Conservation (phyloP, 2,888 invertebrate genomes). For the Linnaemya vulpina region DNA sequence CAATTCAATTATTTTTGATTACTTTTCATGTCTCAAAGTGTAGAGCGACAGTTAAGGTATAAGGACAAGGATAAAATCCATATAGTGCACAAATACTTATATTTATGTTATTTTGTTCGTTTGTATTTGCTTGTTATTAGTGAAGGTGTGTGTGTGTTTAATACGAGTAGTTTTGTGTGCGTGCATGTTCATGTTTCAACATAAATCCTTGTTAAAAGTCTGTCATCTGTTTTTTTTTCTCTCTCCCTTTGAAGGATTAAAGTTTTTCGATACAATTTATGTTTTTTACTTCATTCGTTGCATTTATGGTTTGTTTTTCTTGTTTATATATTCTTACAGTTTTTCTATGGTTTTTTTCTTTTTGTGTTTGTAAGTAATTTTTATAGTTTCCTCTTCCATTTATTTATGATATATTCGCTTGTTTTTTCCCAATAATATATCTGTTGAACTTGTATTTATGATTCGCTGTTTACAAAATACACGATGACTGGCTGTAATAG, state of each 20-base stretch:
- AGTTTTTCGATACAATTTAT: conserved; percentile 35
- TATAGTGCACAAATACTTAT: background rate
- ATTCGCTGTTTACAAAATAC: conserved; percentile 56
- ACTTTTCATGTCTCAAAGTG: conserved; percentile 57
- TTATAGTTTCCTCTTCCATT: background rate
- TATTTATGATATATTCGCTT: background rate
- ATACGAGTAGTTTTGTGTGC: background rate
- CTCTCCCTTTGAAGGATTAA: conserved; percentile 32
- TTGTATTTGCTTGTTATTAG: background rate
- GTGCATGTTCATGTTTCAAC: conserved; percentile 4
- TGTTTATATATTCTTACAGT: conserved; percentile 8
- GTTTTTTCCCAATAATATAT: conserved; percentile 20
- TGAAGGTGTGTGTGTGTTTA: conserved; percentile 30
- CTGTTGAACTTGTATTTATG: conserved; percentile 62
- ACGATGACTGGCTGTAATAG: conserved; percentile 35
- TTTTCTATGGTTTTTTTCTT: conserved; percentile 11
- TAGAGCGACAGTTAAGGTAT: conserved; percentile 5
- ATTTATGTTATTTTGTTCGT: background rate
- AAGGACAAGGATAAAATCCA: background rate
- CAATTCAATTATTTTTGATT: conserved; percentile 73
- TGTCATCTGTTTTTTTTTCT: conserved; percentile 22
- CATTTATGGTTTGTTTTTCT: background rate
- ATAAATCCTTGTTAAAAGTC: conserved; percentile 52
- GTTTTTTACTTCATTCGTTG: conserved; percentile 1
- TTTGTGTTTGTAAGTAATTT: background rate